A percentile compares a stretch with the other conserved stretches of the same genome.
Evolutionary conservation across 2,113 vertebrate genomes (phyloP).

Genomic region (Myiozetetes cayanensis): DNA sequence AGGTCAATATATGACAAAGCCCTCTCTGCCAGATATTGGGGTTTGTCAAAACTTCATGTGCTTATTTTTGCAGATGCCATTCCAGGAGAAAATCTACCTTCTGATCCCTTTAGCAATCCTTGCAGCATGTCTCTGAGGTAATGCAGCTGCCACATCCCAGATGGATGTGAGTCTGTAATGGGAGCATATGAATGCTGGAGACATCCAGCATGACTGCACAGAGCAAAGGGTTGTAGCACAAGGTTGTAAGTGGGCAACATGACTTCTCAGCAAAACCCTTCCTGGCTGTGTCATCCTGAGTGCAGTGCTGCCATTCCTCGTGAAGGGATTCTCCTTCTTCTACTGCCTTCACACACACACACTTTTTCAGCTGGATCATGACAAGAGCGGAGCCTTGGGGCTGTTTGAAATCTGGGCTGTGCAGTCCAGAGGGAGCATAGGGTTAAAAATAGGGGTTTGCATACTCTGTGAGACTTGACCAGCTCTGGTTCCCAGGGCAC

Average conservation of each 20-base stretch:
- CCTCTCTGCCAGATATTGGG: neutral
- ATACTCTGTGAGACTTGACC: neutral
- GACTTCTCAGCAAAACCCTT: neutral
- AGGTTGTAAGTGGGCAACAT: neutral
- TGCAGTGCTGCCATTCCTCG: neutral
- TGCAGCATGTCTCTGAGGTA: neutral
- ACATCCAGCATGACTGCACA: rapidly evolving
- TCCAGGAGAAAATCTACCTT: neutral
- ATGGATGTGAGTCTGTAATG: neutral
- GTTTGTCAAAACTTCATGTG: neutral
- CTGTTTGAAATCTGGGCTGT: neutral
- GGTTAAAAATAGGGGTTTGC: neutral
- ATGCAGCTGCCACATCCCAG: neutral
- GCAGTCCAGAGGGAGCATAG: neutral
- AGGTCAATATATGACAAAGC: neutral
- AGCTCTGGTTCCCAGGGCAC: neutral
- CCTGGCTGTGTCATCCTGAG: neutral
- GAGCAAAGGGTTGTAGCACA: neutral
- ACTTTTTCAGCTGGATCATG: neutral
- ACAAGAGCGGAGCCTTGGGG: rapidly evolving
- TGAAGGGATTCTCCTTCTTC: neutral
- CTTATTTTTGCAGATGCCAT: neutral
- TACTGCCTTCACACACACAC: rapidly evolving
- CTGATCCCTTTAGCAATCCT: neutral
- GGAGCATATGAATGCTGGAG: neutral